A percentile compares a stretch with the other conserved stretches of the same genome.
phyloP scores from a whole-genome alignment of 2,888 invertebrate genomes.

The Coelogynopora nodosa region DNA sequence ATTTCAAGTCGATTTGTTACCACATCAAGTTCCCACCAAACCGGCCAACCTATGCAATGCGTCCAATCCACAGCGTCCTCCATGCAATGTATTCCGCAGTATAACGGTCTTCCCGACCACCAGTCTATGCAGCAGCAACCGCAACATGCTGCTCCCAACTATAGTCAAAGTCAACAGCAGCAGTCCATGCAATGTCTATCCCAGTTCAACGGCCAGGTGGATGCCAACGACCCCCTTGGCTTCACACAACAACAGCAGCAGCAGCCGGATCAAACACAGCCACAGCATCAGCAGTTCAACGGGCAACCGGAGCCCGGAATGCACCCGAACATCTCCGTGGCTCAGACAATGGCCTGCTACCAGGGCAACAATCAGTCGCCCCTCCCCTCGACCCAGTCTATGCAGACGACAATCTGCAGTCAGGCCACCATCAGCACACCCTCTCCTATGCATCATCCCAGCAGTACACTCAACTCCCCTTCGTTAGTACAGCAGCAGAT shows the following conservation, averaged over 20 bases:
- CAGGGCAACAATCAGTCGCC: neutral
- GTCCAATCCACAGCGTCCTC: neutral
- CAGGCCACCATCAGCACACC: neutral
- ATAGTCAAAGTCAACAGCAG: neutral
- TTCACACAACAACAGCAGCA: neutral
- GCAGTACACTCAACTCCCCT: neutral
- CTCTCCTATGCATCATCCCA: neutral
- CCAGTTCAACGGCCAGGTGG: neutral
- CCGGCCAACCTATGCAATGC: neutral
- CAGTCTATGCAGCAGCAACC: neutral
- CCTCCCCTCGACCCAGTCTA: neutral
- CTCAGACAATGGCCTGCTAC: neutral
- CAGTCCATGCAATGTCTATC: neutral
- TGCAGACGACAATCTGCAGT: neutral
- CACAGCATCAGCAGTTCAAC: neutral
- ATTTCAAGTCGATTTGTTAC: neutral
- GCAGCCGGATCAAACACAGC: neutral
- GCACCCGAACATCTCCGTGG: neutral
- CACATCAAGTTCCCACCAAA: neutral
- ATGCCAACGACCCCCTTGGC: neutral
- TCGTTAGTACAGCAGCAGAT: too few species aligned
- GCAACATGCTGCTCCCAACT: neutral
- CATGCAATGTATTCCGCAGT: neutral
- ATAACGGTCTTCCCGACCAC: neutral
- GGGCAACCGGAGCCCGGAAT: neutral